Evolutionary conservation across 2,797 vertebrate genomes (phyloP).

Genomic region (Eulemur rubriventer): DNA sequence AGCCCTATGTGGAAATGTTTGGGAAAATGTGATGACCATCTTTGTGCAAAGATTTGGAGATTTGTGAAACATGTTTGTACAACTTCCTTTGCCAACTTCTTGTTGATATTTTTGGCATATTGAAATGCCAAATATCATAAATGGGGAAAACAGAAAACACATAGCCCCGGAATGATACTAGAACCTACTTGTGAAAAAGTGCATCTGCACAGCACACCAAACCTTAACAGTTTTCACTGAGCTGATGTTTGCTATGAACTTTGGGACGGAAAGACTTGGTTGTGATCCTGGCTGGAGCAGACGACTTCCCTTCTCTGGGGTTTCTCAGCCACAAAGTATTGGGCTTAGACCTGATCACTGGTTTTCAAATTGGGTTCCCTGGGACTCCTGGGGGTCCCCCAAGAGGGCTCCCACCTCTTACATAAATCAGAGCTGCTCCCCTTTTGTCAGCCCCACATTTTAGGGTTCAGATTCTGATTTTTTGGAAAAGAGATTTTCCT

Average conservation of each 20-base stretch:
- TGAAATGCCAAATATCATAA: constrained; percentile 14
- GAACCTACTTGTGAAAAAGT: neutral
- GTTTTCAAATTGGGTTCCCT: neutral
- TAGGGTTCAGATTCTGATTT: neutral
- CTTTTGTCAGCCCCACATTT: neutral
- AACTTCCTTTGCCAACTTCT: constrained; percentile 63
- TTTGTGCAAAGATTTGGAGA: constrained; percentile 67
- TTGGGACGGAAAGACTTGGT: neutral
- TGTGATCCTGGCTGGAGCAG: neutral
- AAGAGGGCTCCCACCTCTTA: neutral
- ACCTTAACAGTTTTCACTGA: neutral
- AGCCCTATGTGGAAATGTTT: constrained; percentile 45
- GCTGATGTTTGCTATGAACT: neutral
- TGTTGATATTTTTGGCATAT: constrained; percentile 4
- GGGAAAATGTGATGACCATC: constrained; percentile 67
- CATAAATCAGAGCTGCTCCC: neutral
- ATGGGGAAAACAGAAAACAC: constrained; percentile 11
- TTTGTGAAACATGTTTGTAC: constrained; percentile 63
- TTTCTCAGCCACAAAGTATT: neutral
- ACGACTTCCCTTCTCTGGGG: neutral
- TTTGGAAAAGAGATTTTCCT: neutral
- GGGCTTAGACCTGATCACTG: neutral
- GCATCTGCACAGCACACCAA: neutral
- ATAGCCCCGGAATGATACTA: neutral
- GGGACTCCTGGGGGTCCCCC: neutral